Evolutionary conservation across 2,113 vertebrate species (phyloP).

Genomic region (Oxyura jamaicensis): DNA sequence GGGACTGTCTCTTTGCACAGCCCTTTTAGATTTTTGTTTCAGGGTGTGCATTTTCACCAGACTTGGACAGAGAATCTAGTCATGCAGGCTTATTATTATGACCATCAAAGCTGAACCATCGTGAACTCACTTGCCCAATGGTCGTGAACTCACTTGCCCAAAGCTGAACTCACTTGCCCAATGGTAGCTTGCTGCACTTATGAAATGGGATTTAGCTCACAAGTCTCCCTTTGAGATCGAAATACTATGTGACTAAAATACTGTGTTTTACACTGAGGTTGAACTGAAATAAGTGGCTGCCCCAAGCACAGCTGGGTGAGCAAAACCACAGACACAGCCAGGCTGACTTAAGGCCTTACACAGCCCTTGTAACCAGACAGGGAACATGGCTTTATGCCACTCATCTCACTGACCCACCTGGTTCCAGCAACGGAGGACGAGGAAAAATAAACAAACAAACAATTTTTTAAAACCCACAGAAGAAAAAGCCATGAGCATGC

Average conservation of each 20-base stretch:
- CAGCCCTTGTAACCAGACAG: fast-evolving
- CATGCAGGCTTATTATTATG: not conserved
- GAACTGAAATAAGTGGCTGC: not conserved
- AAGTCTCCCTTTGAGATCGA: not conserved
- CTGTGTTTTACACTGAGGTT: not conserved
- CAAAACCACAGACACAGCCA: fast-evolving
- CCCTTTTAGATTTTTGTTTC: fast-evolving
- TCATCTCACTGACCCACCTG: fast-evolving
- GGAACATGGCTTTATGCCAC: too few species aligned
- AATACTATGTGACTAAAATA: not conserved
- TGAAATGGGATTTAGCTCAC: not conserved
- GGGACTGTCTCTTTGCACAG: not conserved
- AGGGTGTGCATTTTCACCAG: fast-evolving
- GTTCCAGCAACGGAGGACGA: fast-evolving
- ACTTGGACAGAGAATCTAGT: not conserved
- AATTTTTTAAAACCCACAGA: too few species aligned
- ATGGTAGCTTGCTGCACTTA: not conserved
- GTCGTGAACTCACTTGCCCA: too few species aligned
- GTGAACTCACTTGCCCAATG: not conserved
- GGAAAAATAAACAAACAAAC: too few species aligned
- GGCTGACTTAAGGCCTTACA: fast-evolving
- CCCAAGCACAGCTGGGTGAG: not conserved
- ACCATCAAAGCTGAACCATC: fast-evolving
- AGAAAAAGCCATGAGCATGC: too few species aligned
- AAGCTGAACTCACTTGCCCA: not conserved